Base-by-base conservation (phyloP, 2,113 vertebrate genomes). In the Saguinus midas region DNA sequence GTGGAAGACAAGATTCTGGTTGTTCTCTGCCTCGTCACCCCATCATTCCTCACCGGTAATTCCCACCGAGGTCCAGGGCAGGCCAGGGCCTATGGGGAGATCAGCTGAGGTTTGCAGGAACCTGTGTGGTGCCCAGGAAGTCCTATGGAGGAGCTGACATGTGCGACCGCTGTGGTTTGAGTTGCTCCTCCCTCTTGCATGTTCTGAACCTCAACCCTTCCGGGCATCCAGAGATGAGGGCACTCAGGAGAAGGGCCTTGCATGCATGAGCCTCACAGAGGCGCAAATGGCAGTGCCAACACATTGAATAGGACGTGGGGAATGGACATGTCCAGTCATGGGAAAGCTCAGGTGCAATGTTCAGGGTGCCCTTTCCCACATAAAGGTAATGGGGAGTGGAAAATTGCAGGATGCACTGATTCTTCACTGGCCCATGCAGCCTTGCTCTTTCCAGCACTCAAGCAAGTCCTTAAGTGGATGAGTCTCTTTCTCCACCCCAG, bases 351-450 rank as follows among this genome's bases (percentile, higher is more conserved):
- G 18, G 52, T 3, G 3, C 18, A 20, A 8, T 11, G 0, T 29
- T 6, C 50, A 40, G 29, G 27, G 13, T 3, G 0, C 5, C 8
- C n/a, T 8, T 3, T 8, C 25, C 8, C 12, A 21, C 2, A 3
- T 23, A 14, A 35, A 66, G 40, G 12, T 8, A 5, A 23, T 5
- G 11, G 1, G 5, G 25, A 80, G 45, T 21, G 89, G 5, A 4
- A 4, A 17, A 12, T 16, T 14, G 18, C 61, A 8, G 29, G 10
- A 3, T 0, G 18, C 18, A 27, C 27, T 2, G 3, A 2, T 10
- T 23, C 58, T 29, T 23, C 43, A 6, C 64, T 0, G 6, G 2
- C 1, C 37, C 52, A 3, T 2, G 5, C 0, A 35, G 18, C 27
- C 85, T 17, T 29, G 27, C 6, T 1, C 68, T 58, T 58, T 21